Base-by-base conservation (phyloP, 2,113 vertebrate species). In the Ellobius talpinus region DNA sequence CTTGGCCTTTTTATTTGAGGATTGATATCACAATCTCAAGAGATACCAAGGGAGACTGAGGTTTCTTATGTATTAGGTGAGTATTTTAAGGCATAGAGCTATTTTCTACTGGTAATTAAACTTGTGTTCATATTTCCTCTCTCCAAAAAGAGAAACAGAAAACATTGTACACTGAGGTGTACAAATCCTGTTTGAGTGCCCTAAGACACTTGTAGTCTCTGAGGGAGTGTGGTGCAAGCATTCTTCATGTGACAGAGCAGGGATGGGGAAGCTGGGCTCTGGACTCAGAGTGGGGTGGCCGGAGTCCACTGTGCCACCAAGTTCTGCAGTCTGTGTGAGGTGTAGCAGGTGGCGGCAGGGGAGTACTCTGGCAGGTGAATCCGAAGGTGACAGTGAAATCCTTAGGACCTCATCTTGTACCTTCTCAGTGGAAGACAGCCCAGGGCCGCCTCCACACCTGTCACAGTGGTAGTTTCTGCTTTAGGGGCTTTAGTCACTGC, bases 81-180 rank as follows among this genome's bases (percentile, higher is more conserved):
- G 61, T 88, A 14, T 89, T 86, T 94, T 52, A 91, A 47, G 52
- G 52, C 33, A 78, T 36, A 68, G 42, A 65, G 42, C 76, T 90
- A 63, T 21, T 92, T 16, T 92, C 26, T 90, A 21, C n/a, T 92
- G 21, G 11, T 66, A 70, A 84, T 66, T 82, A 90, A 95, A 92
- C 3, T n/a, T 61, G 23, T 58, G 5, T 61, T 84, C 84, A 9
- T 74, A 39, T 76, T 63, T n/a, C 77, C 73, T 26, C 24, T 93
- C 52, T 36, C 19, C 61, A 90, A 73, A 9, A 85, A 92, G 50
- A 95, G 45, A 91, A 95, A 88, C 31, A 85, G 79, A 50, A 82
- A 89, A 73, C 55, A 82, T n/a, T 72, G 55, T 58, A 58, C 55
- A 1, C 1, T 70, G 31, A 90, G 5, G 47, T 68, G 12, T 63